phyloP scores from a whole-genome alignment of 2,888 invertebrate species.

The Oscheius sp. region DNA sequence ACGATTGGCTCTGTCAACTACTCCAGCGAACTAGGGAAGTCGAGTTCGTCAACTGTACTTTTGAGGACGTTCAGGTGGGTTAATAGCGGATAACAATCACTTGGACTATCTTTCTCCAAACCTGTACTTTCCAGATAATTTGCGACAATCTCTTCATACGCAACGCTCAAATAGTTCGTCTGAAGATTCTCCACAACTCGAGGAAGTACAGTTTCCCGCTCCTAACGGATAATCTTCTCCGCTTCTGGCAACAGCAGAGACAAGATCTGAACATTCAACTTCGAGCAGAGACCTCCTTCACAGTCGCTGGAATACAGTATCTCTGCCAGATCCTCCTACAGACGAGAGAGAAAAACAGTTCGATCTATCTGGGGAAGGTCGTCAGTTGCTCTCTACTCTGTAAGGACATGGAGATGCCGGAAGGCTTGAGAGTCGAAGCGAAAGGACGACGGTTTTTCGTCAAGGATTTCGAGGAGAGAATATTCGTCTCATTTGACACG shows the following conservation, averaged over 20 bases:
- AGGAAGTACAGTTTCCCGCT: slow-evolving; percentile 16
- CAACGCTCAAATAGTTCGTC: slow-evolving; percentile 1
- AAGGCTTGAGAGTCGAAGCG: not conserved
- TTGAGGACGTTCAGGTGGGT: slow-evolving; percentile 20
- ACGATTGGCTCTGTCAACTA: not conserved
- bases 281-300: slow-evolving; percentile 11
- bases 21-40: slow-evolving; percentile 17
- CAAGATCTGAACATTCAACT: slow-evolving; percentile 14
- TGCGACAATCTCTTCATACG: slow-evolving; percentile 13
- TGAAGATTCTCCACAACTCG: slow-evolving; percentile 15
- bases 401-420: slow-evolving; percentile 3
- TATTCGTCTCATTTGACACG: slow-evolving; percentile 19
- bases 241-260: slow-evolving; percentile 14
- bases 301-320: not conserved
- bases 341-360: not conserved
- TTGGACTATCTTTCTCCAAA: no score
- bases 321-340: not conserved
- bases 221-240: slow-evolving; percentile 6
- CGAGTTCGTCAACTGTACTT: slow-evolving; percentile 12
- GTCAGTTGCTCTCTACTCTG: not conserved
- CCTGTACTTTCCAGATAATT: not conserved
- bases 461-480: slow-evolving; percentile 1
- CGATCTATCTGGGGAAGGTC: slow-evolving; percentile 11
- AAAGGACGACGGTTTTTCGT: slow-evolving; percentile 21
- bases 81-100: no score